These are phyloP conservation scores for Trypoxylus dichotomus DNA, from an alignment of 1,140 invertebrate genomes.

Conservation along the genomic window DNA sequence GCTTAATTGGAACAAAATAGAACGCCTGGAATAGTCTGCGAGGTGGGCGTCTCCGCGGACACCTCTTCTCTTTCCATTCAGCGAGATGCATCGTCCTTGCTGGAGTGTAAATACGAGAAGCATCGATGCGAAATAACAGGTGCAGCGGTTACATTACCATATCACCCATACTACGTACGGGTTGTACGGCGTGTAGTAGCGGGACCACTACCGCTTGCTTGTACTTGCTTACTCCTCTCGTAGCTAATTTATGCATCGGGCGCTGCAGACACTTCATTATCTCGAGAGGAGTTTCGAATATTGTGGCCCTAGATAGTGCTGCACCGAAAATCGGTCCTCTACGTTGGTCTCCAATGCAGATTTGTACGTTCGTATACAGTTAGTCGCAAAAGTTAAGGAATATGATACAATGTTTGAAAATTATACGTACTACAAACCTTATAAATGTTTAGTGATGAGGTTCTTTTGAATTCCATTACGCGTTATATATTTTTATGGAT, in stretches of 20 bases:
- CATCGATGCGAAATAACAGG: conserved; percentile 25
- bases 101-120: background rate
- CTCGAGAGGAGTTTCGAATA: background rate
- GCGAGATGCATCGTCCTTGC: no score
- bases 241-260: conserved; percentile 26
- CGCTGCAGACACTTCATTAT: conserved; percentile 25
- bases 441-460: no score
- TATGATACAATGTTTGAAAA: no score
- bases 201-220: background rate
- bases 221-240: background rate
- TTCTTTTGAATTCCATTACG: no score
- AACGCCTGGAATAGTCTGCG: no score
- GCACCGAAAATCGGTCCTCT: no score
- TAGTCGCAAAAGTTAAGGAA: no score
- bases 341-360: no score
- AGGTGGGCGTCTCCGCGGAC: background rate
- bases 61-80: background rate
- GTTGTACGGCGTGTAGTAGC: background rate
- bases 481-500: no score
- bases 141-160: background rate
- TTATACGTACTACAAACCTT: no score
- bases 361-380: no score
- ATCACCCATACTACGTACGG: background rate
- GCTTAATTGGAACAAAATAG: background rate
- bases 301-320: no score